Conservation (phyloP, 2,113 vertebrate species). For the Cranoglanis bouderius region DNA sequence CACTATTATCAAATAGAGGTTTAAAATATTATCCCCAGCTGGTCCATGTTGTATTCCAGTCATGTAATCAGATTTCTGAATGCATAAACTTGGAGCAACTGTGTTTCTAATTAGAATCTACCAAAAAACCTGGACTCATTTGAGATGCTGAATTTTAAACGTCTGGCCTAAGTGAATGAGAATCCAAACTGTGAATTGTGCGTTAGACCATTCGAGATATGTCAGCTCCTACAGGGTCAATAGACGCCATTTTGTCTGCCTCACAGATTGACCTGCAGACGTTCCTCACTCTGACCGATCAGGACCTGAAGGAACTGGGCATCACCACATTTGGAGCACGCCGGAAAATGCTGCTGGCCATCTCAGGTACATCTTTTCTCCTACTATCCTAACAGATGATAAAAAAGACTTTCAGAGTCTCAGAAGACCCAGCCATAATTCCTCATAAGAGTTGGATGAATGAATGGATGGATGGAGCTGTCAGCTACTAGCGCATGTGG, state of each 20-base stretch:
- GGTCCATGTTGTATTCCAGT: background rate
- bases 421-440: slow-evolving; percentile 6
- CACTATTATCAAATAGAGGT: background rate
- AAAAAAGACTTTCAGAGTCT: background rate
- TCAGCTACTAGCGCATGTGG: background rate
- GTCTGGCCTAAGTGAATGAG: background rate
- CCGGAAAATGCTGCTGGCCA: slow-evolving; percentile 98
- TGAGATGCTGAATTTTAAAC: background rate
- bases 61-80: background rate
- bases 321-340: slow-evolving; percentile 98
- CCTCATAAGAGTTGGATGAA: background rate
- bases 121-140: background rate
- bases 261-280: slow-evolving; percentile 97
- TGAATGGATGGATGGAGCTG: background rate
- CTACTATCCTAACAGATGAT: background rate
- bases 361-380: slow-evolving; percentile 80
- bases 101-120: background rate
- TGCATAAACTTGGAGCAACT: background rate
- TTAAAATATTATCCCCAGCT: background rate
- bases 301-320: slow-evolving; percentile 96
- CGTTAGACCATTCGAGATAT: background rate
- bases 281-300: slow-evolving; percentile 96
- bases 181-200: background rate
- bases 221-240: background rate
- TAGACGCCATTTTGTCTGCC: slow-evolving; percentile 14